Conservation (phyloP, 2,888 invertebrate genomes). For the Coronaproctus castanopsis region DNA sequence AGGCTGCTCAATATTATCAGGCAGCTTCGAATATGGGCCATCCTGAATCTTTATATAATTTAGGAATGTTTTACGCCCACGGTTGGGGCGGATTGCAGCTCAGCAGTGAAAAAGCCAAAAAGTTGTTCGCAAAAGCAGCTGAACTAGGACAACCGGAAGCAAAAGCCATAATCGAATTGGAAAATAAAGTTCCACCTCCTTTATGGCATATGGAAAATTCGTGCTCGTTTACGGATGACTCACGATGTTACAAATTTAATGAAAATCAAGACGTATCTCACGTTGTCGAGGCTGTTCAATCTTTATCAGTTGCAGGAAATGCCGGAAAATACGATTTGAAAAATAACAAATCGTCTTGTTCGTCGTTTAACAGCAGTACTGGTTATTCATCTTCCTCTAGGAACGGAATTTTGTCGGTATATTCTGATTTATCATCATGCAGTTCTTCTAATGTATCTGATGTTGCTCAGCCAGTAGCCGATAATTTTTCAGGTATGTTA, state of each 20-base stretch:
- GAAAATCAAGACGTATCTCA: background rate
- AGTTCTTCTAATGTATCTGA: background rate
- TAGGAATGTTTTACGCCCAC: conserved; percentile 44
- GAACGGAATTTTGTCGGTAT: background rate
- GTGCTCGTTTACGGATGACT: background rate
- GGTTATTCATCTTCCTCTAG: background rate
- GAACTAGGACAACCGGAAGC: conserved; percentile 37
- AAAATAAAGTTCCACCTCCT: background rate
- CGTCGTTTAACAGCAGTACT: background rate
- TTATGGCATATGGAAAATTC: background rate
- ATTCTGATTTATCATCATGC: background rate
- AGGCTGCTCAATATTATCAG: conserved; percentile 46
- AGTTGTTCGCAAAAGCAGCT: conserved; percentile 36
- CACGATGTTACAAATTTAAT: no score
- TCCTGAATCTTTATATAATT: conserved; percentile 43
- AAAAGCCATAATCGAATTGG: conserved; percentile 28
- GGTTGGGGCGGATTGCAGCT: conserved; percentile 37
- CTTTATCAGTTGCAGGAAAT: background rate
- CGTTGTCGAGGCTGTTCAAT: background rate
- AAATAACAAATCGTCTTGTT: background rate
- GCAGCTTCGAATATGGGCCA: conserved; percentile 42
- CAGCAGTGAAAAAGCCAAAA: conserved; percentile 32
- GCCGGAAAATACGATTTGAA: background rate
- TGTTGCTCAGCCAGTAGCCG: background rate
- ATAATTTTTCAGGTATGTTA: background rate